Base-by-base conservation (phyloP, 2,888 invertebrate genomes). In the Coecobrya sp. region DNA sequence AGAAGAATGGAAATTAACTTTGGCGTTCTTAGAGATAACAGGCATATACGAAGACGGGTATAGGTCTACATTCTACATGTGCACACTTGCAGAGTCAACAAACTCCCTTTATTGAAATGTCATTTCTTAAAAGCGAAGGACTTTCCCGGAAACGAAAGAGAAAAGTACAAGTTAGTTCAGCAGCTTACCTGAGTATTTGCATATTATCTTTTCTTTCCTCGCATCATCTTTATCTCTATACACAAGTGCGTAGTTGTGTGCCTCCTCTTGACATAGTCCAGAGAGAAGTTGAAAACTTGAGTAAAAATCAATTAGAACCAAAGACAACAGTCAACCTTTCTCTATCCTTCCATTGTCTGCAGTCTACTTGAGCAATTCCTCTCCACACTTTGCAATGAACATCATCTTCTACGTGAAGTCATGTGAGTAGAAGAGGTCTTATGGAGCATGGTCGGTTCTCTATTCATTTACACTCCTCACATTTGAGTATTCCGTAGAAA, bases 271-370 rank as follows among this genome's bases (percentile, higher is more conserved):
- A 8, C 62, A 70, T 49, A 8, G n/a, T 55, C 3, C 7, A 22
- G 59, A 82, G 89, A 59, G 36, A 62, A 65, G 49, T 65, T 62
- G 65, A 52, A 90, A 86, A 86, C 42, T 86, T 86, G 68, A 70
- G 91, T 79, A 79, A 91, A 91, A 91, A 91, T 91, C 91, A 91
- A 91, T 91, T 91, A 91, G 45, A 55, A 81, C 91, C 30, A 4
- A 11, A n/a, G 45, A 49, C 49, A 62, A 76, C 76, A 76, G 45
- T 10, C 45, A 76, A 19, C 49, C 30, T 25, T 49, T 3, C 25
- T 25, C 25, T 70, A 42, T 68, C 45, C 22, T 81, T 65, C 62
- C 68, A 68, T 22, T 36, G 68, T 70, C 68, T 36, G 7, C 36
- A 36, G 3, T 36, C 2, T 36, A 79, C 76, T 62, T 79, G n/a